These are phyloP conservation scores for Rotaria socialis DNA, from an alignment of 2,888 invertebrate species.

Conservation along the genomic window DNA sequence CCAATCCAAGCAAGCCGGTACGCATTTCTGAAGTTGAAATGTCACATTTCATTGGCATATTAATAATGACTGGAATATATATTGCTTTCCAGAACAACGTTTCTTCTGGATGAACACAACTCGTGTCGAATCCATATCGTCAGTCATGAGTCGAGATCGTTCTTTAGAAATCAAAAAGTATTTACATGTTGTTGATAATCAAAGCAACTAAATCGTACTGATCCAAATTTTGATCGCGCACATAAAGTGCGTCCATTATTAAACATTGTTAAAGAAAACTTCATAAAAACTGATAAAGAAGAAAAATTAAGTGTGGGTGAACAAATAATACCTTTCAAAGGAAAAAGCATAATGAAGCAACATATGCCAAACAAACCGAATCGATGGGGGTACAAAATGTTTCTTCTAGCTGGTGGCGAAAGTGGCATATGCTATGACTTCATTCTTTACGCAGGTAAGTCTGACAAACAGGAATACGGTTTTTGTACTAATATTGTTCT, in stretches of 20 bases:
- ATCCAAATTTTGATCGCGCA: conserved; percentile 46
- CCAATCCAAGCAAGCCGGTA: not conserved
- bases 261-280: conserved; percentile 44
- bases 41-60: not conserved
- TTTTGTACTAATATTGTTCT: too few relatives aligned
- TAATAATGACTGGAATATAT: not conserved
- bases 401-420: not conserved
- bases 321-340: conserved; percentile 48
- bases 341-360: conserved; percentile 46
- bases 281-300: conserved; percentile 40
- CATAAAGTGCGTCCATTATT: conserved; percentile 48
- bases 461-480: too few relatives aligned
- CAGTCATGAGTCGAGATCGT: too few relatives aligned
- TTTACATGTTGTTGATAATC: conserved; percentile 15
- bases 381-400: conserved; percentile 49
- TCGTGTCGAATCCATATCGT: too few relatives aligned
- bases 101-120: too few relatives aligned
- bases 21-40: not conserved
- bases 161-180: too few relatives aligned
- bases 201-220: conserved; percentile 10
- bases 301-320: conserved; percentile 1
- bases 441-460: not conserved
- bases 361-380: conserved; percentile 48
- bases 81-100: too few relatives aligned
- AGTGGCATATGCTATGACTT: not conserved